phyloP scores from a whole-genome alignment of 2,888 invertebrate species.

The Mesodorylaimus sp. region DNA sequence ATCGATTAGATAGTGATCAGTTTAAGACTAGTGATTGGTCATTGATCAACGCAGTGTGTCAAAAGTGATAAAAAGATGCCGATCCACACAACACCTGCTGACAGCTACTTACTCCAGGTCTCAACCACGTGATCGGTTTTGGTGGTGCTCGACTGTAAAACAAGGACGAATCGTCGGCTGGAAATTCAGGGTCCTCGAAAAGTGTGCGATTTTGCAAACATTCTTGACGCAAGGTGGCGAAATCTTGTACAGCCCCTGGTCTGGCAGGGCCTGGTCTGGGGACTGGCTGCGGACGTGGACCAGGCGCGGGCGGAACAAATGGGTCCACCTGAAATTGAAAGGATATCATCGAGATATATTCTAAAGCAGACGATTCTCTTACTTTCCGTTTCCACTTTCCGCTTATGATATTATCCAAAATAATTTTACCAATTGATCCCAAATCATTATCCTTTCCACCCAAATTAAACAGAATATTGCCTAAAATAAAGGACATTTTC shows the following conservation, averaged over 20 bases:
- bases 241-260: slow-evolving; percentile 38
- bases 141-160: slow-evolving; percentile 63
- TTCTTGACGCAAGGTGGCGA: slow-evolving; percentile 46
- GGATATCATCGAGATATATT: neutral
- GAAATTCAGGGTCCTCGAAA: slow-evolving; percentile 80
- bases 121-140: slow-evolving; percentile 67
- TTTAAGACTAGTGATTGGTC: no score
- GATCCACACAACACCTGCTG: no score
- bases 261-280: slow-evolving; percentile 1
- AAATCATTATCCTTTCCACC: slow-evolving; percentile 24
- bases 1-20: no score
- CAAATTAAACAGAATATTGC: slow-evolving; percentile 25
- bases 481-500: no score
- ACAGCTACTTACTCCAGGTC: slow-evolving; percentile 59
- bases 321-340: slow-evolving; percentile 18
- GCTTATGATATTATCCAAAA: slow-evolving; percentile 24
- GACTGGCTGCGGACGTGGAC: neutral
- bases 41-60: no score
- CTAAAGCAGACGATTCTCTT: neutral
- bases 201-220: slow-evolving; percentile 48
- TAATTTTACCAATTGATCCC: slow-evolving; percentile 24
- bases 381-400: slow-evolving; percentile 24
- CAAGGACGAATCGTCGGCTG: slow-evolving; percentile 56
- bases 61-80: no score
- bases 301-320: slow-evolving; percentile 19